Evolutionary conservation across 2,888 invertebrate species (phyloP), one percentile per base, ranked within the genome.

Genomic region (Lypha dubia): DNA sequence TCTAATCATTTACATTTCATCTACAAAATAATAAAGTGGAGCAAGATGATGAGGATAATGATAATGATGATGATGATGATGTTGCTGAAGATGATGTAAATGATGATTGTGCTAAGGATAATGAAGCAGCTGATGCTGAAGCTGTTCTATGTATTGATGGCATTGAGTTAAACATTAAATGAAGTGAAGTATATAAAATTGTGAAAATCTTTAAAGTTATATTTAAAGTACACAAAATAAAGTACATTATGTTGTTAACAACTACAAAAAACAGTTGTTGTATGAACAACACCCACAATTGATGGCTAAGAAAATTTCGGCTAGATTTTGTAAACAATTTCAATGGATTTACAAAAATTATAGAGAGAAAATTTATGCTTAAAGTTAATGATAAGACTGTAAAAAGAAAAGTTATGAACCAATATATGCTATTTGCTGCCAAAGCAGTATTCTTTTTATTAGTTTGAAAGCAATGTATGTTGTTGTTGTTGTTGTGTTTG

Each of bases 1-100:
- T 67, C 63, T 68, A 68, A 74, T 77, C 84, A 73, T 63, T 44
- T 62, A n/a, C 60, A 80, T 84, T 84, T 84, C 84, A 84, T 84
- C 84, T 84, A 41, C 41, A 73, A 81, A 81, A 63, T 49, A 73
- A 81, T 58, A 77, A 41, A 56, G 62, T 68, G 11, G 38, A 63
- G 51, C 68, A 74, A n/a, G 38, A 15, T n/a, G 51, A 46, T 32
- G 58, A 1, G 56, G 32, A 13, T 41, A 22, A 13, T 8, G 46
- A 49, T 49, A 49, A 11, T 38, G 38, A 13, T 11, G 11, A 32
- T 17, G 70, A 32, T 51, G 44, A 20, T 60, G 41, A 7, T 44
- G 17, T 32, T 68, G 44, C 1, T 35, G 73, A n/a, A 0, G 71
- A 53, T 11, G 32, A 35, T 22, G 65, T 28, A 49, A 32, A 41